Percentiles rank a stretch among this genome's conserved stretches.
phyloP scores from a whole-genome alignment of 2,113 vertebrate species.

The Ammodramus savannarum region DNA sequence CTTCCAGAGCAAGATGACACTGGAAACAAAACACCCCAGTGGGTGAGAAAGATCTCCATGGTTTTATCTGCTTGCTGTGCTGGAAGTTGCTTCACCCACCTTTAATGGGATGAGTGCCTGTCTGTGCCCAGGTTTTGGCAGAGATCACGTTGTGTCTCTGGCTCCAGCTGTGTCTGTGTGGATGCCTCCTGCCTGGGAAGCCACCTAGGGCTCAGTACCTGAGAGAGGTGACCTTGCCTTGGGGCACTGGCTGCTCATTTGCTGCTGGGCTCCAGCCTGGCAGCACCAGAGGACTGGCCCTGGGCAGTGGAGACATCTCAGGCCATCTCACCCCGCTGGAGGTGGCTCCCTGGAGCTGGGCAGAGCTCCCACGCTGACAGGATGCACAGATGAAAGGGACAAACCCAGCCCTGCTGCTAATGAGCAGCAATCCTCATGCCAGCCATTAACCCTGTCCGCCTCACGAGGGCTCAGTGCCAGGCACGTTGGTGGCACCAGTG shows the following conservation, averaged over 20 bases:
- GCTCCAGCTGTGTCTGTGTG: background rate
- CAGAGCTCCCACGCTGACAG: fast-evolving
- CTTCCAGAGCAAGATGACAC: background rate
- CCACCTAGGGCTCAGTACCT: background rate
- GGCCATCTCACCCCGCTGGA: fast-evolving
- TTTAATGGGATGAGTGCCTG: background rate
- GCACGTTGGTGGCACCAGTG: fast-evolving
- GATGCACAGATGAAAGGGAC: background rate
- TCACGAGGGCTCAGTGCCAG: fast-evolving
- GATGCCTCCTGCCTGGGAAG: background rate
- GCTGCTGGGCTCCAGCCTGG: background rate
- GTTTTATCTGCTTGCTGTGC: background rate
- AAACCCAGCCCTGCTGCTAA: background rate
- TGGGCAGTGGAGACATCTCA: background rate
- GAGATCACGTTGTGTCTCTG: background rate
- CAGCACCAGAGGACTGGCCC: background rate
- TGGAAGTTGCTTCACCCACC: background rate
- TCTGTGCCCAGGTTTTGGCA: background rate
- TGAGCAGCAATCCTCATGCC: background rate
- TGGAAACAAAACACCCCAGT: background rate
- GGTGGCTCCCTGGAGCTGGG: background rate
- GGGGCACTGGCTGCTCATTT: background rate
- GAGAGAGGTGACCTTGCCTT: background rate
- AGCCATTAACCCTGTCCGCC: background rate
- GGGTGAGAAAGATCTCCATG: background rate